A percentile compares a stretch with the other conserved stretches of the same genome.
phyloP scores from a whole-genome alignment of 2,888 invertebrate species.

The Clanis bilineata region DNA sequence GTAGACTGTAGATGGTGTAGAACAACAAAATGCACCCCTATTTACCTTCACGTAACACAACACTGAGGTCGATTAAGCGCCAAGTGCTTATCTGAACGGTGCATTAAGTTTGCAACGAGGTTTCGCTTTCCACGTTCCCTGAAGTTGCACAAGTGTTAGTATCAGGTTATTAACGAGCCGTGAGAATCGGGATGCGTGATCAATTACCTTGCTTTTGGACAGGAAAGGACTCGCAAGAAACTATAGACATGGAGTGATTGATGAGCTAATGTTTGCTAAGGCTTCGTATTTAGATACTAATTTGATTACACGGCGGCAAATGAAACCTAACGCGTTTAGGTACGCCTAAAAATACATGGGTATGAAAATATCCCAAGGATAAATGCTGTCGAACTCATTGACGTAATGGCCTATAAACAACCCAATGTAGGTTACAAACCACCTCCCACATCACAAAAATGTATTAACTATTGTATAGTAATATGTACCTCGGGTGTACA shows the following conservation, averaged over 20 bases:
- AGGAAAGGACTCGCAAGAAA: not conserved
- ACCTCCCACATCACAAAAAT: not conserved
- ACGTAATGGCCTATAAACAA: not conserved
- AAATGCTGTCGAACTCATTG: not conserved
- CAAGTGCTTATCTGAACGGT: slow-evolving; percentile 38
- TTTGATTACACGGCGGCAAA: not conserved
- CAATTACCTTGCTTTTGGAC: not conserved
- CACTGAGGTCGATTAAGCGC: slow-evolving; percentile 45
- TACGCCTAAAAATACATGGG: slow-evolving; percentile 7
- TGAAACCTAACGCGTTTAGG: slow-evolving; percentile 2
- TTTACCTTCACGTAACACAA: slow-evolving; percentile 34
- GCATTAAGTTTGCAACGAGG: slow-evolving; percentile 43
- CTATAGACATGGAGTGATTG: not conserved
- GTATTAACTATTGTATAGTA: not conserved
- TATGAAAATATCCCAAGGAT: slow-evolving; percentile 4
- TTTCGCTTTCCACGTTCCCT: slow-evolving; percentile 42
- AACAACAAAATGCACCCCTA: slow-evolving; percentile 24
- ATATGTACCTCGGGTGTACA: no score
- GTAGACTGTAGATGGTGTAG: no score
- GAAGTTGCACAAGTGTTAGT: slow-evolving; percentile 39
- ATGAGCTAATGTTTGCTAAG: slow-evolving; percentile 2
- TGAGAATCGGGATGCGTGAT: slow-evolving; percentile 18
- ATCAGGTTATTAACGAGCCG: slow-evolving; percentile 22
- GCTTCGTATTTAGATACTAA: slow-evolving; percentile 9
- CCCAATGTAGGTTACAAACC: not conserved